A percentile compares a stretch with the other conserved stretches of the same genome.
Evolutionary conservation across 2,797 vertebrate species (phyloP).

Genomic region (Sebastes kiyomatsui): DNA sequence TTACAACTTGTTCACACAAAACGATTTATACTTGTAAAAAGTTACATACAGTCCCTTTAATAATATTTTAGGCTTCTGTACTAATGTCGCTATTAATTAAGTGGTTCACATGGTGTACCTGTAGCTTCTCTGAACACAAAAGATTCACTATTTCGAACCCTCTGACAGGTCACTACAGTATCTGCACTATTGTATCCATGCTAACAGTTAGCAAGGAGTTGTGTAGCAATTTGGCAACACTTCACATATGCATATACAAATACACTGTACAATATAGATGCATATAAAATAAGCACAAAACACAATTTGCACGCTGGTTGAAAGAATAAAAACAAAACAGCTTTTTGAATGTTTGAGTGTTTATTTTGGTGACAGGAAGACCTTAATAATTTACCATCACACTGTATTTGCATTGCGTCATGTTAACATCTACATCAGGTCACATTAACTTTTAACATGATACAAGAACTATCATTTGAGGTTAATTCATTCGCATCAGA

Average conservation of each 20-base stretch:
- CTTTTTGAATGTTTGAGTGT: background rate
- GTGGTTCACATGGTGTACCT: background rate
- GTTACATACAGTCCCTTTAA: too few species aligned
- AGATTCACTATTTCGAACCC: background rate
- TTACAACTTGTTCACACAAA: too few species aligned
- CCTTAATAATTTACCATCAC: background rate
- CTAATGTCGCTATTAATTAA: background rate
- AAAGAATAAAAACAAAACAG: background rate
- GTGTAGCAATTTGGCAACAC: background rate
- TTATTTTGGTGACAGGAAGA: background rate
- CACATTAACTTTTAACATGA: background rate
- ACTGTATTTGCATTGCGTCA: background rate
- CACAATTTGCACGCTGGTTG: background rate
- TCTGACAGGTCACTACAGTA: background rate
- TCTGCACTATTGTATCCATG: background rate
- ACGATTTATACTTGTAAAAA: fast-evolving
- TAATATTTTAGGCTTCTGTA: fast-evolving
- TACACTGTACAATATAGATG: background rate
- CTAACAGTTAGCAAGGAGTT: background rate
- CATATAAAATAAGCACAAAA: background rate
- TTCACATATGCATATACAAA: background rate
- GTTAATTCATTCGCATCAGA: background rate
- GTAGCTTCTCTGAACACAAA: background rate
- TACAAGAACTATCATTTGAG: background rate
- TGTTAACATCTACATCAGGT: background rate